A percentile compares a stretch with the other conserved stretches of the same genome.
These are phyloP conservation scores for Choristoneura rosaceana DNA, from an alignment of 2,888 invertebrate genomes.

Conservation along the genomic window DNA sequence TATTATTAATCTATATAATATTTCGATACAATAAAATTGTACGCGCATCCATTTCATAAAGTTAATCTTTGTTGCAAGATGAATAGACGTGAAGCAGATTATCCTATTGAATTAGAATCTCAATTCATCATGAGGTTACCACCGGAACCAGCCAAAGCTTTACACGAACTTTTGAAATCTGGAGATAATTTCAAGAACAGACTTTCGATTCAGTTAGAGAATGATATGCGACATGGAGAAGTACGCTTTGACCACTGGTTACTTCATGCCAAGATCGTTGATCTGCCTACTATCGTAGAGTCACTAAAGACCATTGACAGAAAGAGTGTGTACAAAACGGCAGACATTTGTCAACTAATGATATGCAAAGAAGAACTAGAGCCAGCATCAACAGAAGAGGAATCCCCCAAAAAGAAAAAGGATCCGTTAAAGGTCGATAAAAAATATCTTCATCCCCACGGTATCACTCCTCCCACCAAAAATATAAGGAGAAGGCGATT, in stretches of 20 bases:
- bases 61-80: constrained; percentile 41
- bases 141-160: constrained; percentile 88
- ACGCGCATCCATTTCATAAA: background rate
- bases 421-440: constrained; percentile 91
- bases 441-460: constrained; percentile 95
- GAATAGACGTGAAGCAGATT: constrained; percentile 55
- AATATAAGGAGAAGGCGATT: constrained; percentile 95
- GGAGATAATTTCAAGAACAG: constrained; percentile 92
- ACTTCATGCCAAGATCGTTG: constrained; percentile 92
- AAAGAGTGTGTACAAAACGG: constrained; percentile 97
- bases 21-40: too few relatives aligned
- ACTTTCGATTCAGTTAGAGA: constrained; percentile 91
- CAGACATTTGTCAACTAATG: constrained; percentile 95
- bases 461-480: constrained; percentile 96
- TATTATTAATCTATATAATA: too few relatives aligned
- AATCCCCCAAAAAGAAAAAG: constrained; percentile 91
- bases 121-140: constrained; percentile 91
- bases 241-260: constrained; percentile 93
- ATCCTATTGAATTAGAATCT: constrained; percentile 89
- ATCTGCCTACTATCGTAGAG: constrained; percentile 94
- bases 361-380: constrained; percentile 94
- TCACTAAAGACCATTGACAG: constrained; percentile 96
- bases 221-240: constrained; percentile 93
- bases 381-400: constrained; percentile 88
- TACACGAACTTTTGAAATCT: constrained; percentile 89